Conservation (phyloP, 2,113 vertebrate species). For the Mohoua ochrocephala region DNA sequence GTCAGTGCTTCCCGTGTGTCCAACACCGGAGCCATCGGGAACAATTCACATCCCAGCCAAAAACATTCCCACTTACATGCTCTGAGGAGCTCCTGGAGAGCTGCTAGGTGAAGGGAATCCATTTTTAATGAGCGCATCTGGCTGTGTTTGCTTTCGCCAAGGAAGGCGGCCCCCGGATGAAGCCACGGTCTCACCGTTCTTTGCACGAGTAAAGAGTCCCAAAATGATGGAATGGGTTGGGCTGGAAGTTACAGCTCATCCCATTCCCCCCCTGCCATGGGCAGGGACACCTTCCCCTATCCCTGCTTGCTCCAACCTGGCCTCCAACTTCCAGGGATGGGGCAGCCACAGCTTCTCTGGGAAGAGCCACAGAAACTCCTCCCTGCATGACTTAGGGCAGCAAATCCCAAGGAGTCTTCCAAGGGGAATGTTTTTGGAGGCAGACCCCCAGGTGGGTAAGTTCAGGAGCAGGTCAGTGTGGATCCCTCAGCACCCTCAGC, state of each 20-base stretch:
- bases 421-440: background rate
- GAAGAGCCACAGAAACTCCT: background rate
- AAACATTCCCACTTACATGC: background rate
- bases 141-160: background rate
- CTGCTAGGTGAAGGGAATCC: background rate
- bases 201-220: background rate
- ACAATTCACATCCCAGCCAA: background rate
- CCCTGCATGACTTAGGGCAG: background rate
- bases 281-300: background rate
- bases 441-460: background rate
- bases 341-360: background rate
- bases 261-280: background rate
- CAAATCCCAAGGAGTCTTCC: background rate
- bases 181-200: accelerated
- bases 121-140: background rate
- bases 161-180: background rate
- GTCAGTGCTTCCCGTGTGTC: background rate
- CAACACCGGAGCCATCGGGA: background rate
- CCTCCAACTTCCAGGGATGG: background rate
- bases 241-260: background rate
- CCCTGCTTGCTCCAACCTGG: background rate
- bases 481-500: background rate
- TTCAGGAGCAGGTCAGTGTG: background rate
- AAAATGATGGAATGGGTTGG: background rate
- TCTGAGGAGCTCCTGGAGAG: background rate